phyloP scores from a whole-genome alignment of 2,888 invertebrate genomes.

The Myopa testacea region DNA sequence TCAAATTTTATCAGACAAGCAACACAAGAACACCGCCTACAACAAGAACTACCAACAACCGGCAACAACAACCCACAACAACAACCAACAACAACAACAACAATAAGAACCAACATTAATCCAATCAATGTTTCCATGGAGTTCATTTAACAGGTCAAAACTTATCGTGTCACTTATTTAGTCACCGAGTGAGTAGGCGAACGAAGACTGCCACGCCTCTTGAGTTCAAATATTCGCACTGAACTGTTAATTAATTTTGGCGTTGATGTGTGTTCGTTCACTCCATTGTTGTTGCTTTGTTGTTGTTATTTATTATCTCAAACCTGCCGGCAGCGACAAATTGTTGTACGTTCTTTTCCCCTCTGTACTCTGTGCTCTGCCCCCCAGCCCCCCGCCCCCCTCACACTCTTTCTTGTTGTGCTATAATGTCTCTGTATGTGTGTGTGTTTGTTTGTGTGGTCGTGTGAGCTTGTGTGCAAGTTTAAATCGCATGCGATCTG shows the following conservation, averaged over 20 bases:
- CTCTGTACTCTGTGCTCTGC: neutral
- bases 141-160: constrained; percentile 20
- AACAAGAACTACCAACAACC: neutral
- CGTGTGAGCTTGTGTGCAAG: neutral
- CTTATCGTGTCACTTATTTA: neutral
- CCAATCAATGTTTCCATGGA: constrained; percentile 17
- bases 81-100: neutral
- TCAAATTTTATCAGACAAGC: constrained; percentile 15
- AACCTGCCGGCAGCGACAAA: constrained; percentile 21
- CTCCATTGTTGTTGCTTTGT: constrained; percentile 2
- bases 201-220: constrained; percentile 14
- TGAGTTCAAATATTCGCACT: neutral
- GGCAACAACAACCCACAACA: neutral
- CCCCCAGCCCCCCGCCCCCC: no score
- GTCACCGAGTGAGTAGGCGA: neutral
- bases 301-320: constrained; percentile 13
- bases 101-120: neutral
- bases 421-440: neutral
- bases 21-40: neutral
- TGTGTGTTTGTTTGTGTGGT: neutral
- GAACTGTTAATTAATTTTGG: constrained; percentile 7
- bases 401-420: neutral
- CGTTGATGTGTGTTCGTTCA: neutral
- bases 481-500: neutral
- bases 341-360: constrained; percentile 13